These are phyloP conservation scores for Psettodes erumei DNA, from an alignment of 2,113 vertebrate species.

Conservation along the genomic window DNA sequence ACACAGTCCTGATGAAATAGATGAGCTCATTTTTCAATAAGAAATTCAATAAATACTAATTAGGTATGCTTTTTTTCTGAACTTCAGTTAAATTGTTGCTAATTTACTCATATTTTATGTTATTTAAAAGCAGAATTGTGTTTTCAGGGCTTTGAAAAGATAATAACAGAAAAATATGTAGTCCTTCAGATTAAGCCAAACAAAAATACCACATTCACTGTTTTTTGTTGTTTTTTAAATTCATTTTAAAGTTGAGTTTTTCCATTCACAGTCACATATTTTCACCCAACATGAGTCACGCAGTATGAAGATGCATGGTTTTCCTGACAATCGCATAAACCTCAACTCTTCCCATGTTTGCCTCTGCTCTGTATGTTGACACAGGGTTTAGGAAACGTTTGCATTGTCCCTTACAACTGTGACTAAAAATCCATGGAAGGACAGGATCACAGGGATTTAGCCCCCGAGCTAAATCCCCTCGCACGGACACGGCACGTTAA, in stretches of 20 bases:
- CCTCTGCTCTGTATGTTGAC: conserved; percentile 49
- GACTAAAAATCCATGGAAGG: conserved; percentile 85
- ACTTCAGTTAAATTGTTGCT: background rate
- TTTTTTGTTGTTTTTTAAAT: no score
- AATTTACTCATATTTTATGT: conserved; percentile 11
- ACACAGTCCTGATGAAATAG: background rate
- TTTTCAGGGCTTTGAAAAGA: background rate
- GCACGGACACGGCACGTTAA: conserved; percentile 85
- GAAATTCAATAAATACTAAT: background rate
- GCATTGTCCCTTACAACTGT: conserved; percentile 75
- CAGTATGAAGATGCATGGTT: background rate
- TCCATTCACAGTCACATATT: background rate
- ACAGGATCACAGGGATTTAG: conserved; percentile 84
- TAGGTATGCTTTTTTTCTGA: background rate
- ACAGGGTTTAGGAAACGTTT: conserved; percentile 70
- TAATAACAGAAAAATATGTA: background rate
- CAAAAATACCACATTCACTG: no score
- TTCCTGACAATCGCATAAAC: background rate
- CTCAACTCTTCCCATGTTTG: conserved; percentile 14
- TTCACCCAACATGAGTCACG: background rate
- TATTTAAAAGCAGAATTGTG: background rate
- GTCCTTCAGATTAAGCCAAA: background rate
- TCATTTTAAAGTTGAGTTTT: background rate
- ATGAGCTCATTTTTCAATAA: background rate
- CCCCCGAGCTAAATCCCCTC: conserved; percentile 80